Evolutionary conservation across 1,140 invertebrate species (phyloP).

Genomic region (Diabrotica virgifera): DNA sequence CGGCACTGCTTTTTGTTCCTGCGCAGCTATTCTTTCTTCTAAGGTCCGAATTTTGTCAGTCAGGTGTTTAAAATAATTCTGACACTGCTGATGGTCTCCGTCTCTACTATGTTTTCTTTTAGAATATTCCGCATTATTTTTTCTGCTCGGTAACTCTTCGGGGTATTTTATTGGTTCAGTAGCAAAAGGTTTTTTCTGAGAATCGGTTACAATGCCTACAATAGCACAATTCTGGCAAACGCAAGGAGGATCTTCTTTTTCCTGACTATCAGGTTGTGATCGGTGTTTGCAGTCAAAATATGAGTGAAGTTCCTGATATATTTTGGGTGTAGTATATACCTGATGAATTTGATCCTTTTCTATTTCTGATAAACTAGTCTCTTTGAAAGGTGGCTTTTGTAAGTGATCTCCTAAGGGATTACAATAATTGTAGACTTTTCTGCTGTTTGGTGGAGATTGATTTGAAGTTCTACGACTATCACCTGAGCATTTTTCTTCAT

Average conservation of each 20-base stretch:
- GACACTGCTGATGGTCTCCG: constrained; percentile 20
- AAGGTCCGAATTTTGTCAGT: constrained; percentile 27
- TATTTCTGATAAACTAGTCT: background rate
- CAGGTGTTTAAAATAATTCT: constrained; percentile 29
- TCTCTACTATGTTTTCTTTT: constrained; percentile 14
- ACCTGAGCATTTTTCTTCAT: constrained; percentile 16
- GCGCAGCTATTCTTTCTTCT: constrained; percentile 30
- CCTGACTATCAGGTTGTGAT: constrained; percentile 7
- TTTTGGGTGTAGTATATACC: constrained; percentile 30
- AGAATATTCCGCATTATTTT: background rate
- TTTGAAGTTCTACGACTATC: background rate
- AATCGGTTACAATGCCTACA: constrained; percentile 33
- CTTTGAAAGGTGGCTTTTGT: background rate
- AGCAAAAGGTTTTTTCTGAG: constrained; percentile 34
- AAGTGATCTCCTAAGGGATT: background rate
- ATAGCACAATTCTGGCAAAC: constrained; percentile 37
- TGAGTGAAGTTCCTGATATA: constrained; percentile 25
- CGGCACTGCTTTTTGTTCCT: constrained; percentile 36
- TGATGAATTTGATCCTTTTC: constrained; percentile 21
- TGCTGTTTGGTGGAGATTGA: constrained; percentile 16
- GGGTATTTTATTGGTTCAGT: constrained; percentile 26
- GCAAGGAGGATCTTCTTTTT: constrained; percentile 29
- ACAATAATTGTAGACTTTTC: background rate
- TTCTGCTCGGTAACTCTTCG: constrained; percentile 7
- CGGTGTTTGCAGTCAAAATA: constrained; percentile 29